phyloP scores from a whole-genome alignment of 37 sponge, comb jelly and placozoan genomes.

The Diacarnus erythraeanus region DNA sequence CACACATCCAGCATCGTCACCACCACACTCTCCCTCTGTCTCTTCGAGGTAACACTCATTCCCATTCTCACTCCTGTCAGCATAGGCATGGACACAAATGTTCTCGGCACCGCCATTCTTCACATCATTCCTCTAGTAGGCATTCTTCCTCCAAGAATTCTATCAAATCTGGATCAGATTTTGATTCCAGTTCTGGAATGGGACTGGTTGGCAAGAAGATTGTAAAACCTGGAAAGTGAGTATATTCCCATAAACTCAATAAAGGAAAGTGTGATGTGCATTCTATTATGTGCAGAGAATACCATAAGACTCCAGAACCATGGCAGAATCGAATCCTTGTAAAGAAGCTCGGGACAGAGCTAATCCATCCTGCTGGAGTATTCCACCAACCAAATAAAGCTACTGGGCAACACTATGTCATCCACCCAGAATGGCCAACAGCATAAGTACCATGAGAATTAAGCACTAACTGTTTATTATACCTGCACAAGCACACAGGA shows the following conservation, averaged over 20 bases:
- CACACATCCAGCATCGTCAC: background rate
- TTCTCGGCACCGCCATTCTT: background rate
- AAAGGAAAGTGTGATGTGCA: background rate
- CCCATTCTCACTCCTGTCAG: background rate
- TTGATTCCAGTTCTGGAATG: background rate
- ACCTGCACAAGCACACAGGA: too few species aligned
- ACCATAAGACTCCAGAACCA: constrained; percentile 11
- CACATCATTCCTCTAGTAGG: background rate
- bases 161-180: background rate
- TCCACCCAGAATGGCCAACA: constrained; percentile 85
- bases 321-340: constrained; percentile 37
- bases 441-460: too few species aligned
- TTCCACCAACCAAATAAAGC: constrained; percentile 54
- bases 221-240: constrained; percentile 6
- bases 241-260: background rate
- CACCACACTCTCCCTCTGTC: background rate
- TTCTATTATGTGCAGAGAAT: background rate
- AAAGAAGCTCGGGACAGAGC: background rate
- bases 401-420: constrained; percentile 68
- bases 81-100: background rate
- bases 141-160: background rate
- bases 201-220: constrained; percentile 26
- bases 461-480: background rate
- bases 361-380: constrained; percentile 22
- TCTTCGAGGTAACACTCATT: background rate